Evolutionary conservation across 1,140 invertebrate species (phyloP).

Genomic region (Acromyrmex heyeri): DNA sequence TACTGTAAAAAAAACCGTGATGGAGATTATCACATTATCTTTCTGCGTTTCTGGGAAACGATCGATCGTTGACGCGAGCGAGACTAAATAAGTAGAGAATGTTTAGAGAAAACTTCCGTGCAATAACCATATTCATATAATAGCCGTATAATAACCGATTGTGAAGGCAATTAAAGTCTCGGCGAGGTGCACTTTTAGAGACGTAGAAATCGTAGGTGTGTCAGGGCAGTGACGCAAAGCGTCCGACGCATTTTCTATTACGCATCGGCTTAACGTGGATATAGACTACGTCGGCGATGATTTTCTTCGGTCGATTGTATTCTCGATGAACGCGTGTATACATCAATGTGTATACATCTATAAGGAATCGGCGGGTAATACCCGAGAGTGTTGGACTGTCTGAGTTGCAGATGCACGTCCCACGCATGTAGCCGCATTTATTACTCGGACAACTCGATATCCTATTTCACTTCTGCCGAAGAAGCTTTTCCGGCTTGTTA

Average conservation of each 20-base stretch:
- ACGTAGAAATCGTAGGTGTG: conserved; percentile 59
- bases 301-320: conserved; percentile 52
- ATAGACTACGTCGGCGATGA: conserved; percentile 44
- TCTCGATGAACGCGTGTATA: neutral
- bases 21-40: conserved; percentile 33
- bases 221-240: conserved; percentile 48
- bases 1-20: neutral
- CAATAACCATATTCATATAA: conserved; percentile 26
- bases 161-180: conserved; percentile 57
- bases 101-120: conserved; percentile 47
- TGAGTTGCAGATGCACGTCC: conserved; percentile 23
- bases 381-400: conserved; percentile 6
- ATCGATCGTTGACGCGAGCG: conserved; percentile 43
- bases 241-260: conserved; percentile 60
- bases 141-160: conserved; percentile 41
- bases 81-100: conserved; percentile 33
- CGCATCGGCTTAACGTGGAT: conserved; percentile 45
- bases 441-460: conserved; percentile 8
- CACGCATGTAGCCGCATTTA: conserved; percentile 18
- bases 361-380: conserved; percentile 37
- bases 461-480: conserved; percentile 14
- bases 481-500: neutral
- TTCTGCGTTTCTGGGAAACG: conserved; percentile 40
- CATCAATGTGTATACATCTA: neutral
- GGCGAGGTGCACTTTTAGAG: conserved; percentile 47